Evolutionary conservation across 1,140 invertebrate species (phyloP).

Genomic region (Drosophila sp.): DNA sequence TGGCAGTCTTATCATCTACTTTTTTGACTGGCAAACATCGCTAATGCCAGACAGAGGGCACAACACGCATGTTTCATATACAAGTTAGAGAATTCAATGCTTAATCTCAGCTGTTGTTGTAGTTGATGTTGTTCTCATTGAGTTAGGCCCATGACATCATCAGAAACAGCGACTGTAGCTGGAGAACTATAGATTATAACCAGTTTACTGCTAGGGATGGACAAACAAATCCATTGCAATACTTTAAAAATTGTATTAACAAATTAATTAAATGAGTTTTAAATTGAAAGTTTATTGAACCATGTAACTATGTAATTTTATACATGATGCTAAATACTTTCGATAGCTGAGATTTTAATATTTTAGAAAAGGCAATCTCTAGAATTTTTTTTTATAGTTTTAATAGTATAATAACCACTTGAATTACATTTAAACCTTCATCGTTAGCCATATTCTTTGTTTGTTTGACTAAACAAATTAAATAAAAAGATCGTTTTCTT

Average conservation of each 20-base stretch:
- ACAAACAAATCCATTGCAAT: not conserved
- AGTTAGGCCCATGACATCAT: constrained; percentile 72
- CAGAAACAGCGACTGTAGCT: constrained; percentile 39
- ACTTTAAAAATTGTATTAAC: too few relatives aligned
- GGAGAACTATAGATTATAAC: constrained; percentile 47
- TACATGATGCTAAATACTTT: too few relatives aligned
- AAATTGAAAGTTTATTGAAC: too few relatives aligned
- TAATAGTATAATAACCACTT: not conserved
- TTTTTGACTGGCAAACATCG: constrained; percentile 49
- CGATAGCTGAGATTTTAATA: too few relatives aligned
- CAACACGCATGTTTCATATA: constrained; percentile 2
- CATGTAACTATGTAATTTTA: too few relatives aligned
- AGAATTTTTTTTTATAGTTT: not conserved
- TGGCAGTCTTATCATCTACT: constrained; percentile 45
- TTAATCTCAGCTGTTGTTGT: constrained; percentile 58
- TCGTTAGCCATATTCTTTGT: too few relatives aligned
- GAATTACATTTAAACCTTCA: too few relatives aligned
- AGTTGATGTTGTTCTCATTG: constrained; percentile 52
- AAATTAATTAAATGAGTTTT: too few relatives aligned
- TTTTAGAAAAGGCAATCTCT: too few relatives aligned
- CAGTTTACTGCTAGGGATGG: constrained; percentile 61
- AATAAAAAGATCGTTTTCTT: too few relatives aligned
- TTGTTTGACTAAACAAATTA: too few relatives aligned
- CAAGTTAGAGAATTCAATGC: constrained; percentile 3
- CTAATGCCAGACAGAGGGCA: constrained; percentile 1